phyloP scores from a whole-genome alignment of 2,113 vertebrate genomes.

The Nicator chloris region DNA sequence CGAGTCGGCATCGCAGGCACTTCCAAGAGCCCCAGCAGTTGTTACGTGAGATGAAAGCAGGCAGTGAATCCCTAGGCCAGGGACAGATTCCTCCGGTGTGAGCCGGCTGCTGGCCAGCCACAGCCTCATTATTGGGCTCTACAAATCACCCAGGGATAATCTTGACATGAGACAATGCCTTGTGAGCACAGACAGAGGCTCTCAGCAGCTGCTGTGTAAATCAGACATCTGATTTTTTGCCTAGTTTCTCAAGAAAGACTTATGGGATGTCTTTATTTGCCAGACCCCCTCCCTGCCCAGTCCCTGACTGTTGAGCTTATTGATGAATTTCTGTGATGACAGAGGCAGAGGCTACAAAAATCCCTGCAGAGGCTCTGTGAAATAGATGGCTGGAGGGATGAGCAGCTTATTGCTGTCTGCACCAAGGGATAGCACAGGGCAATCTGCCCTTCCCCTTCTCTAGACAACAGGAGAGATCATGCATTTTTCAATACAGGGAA shows the following conservation, averaged over 20 bases:
- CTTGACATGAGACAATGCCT: neutral
- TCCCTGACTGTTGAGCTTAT: neutral
- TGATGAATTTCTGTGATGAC: neutral
- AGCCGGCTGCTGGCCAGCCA: neutral
- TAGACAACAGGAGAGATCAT: neutral
- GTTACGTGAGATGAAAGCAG: neutral
- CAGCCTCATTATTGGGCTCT: neutral
- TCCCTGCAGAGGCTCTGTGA: neutral
- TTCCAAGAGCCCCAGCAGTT: neutral
- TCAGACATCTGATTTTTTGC: neutral
- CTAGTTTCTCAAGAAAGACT: constrained; percentile 13
- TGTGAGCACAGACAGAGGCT: neutral
- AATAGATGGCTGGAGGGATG: neutral
- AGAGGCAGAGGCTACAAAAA: neutral
- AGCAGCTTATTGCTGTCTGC: neutral
- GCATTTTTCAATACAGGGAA: neutral
- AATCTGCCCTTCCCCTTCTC: neutral
- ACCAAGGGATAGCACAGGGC: neutral
- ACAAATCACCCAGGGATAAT: constrained; percentile 1
- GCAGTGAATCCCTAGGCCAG: neutral
- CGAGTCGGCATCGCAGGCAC: rapidly evolving
- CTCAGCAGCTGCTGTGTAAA: constrained; percentile 6
- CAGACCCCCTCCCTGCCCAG: neutral
- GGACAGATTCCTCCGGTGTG: neutral
- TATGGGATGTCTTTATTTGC: neutral